Evolutionary conservation across 53 echinoderm and acorn worm genomes (phyloP), one percentile per base, ranked within the genome.

Genomic region (Glandiceps talaboti): DNA sequence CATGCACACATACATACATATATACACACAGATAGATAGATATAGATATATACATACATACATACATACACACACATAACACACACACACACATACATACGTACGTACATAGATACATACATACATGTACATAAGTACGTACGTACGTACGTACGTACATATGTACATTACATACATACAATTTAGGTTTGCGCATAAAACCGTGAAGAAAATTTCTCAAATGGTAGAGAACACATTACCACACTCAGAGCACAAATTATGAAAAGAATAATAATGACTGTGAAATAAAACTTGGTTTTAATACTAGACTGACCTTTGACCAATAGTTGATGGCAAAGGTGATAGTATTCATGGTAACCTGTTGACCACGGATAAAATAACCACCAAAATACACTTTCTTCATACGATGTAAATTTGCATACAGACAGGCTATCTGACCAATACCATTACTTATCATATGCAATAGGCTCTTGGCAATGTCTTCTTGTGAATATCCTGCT

Each of bases 391-490:
- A 78, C 6, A 78, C 79, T 1, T 32, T 14, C 26, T 78, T 78
- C 32, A 78, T 31, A 20, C 31, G 30, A 27, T 78, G 32, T 78
- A 26, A 32, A 32, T 78, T 78, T 31, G 79, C 79, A 26, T 78
- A 78, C 27, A 78, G 79, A 78, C 79, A 78, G 1, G 79, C 25
- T 27, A 78, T 78, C 27, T 78, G 79, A 26, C 79, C 79, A 26
- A 78, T 78, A 1, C 79, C 79, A 32, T 78, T 78, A n/a, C 79
- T 78, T 6, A 78, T 78, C 79, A 78, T 78, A 1, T 32, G 32
- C 25, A 78, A 32, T 32, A 78, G 79, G 28, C 79, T 78, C 32
- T 78, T 78, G 12, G 79, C 79, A 78, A 78, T 78, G 79, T 78
- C 79, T 14, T 31, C 32, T 31, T 1, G 1, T 1, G 79, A 31